These are phyloP conservation scores for Haplochromis vanheusdeni DNA, from an alignment of 2,113 vertebrate species.

Conservation along the genomic window DNA sequence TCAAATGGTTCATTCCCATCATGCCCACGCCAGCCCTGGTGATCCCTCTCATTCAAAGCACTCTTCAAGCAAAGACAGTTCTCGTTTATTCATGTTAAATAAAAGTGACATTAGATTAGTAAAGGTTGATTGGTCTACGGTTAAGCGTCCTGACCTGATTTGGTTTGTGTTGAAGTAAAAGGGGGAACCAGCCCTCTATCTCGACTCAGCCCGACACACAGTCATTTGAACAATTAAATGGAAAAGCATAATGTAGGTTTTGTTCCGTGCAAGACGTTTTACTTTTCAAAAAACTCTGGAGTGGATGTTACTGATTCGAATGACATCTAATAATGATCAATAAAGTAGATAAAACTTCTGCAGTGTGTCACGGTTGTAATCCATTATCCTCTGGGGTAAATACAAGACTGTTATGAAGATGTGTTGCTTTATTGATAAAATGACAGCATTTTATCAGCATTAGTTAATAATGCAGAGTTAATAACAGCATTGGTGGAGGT, in stretches of 20 bases:
- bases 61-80: conserved; percentile 72
- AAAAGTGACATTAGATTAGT: conserved; percentile 74
- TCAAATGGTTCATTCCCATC: conserved; percentile 74
- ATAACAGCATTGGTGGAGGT: not conserved
- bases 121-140: conserved; percentile 77
- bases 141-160: conserved; percentile 77
- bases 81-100: conserved; percentile 77
- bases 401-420: not conserved
- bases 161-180: conserved; percentile 46
- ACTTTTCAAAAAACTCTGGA: not conserved
- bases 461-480: not conserved
- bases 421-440: conserved; percentile 17
- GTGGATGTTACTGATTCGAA: not conserved
- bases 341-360: not conserved
- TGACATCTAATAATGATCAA: not conserved
- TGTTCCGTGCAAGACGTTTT: not conserved
- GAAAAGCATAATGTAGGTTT: conserved; percentile 8
- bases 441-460: not conserved
- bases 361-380: not conserved
- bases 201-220: conserved; percentile 33
- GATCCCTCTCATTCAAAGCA: conserved; percentile 41
- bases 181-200: conserved; percentile 23
- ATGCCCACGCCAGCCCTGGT: conserved; percentile 50
- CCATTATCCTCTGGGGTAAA: not conserved
- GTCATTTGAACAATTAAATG: conserved; percentile 50